Percentiles rank a stretch among this genome's conserved stretches.
Evolutionary conservation across 2,113 vertebrate species (phyloP).

Genomic region (Macquaria ambigua): DNA sequence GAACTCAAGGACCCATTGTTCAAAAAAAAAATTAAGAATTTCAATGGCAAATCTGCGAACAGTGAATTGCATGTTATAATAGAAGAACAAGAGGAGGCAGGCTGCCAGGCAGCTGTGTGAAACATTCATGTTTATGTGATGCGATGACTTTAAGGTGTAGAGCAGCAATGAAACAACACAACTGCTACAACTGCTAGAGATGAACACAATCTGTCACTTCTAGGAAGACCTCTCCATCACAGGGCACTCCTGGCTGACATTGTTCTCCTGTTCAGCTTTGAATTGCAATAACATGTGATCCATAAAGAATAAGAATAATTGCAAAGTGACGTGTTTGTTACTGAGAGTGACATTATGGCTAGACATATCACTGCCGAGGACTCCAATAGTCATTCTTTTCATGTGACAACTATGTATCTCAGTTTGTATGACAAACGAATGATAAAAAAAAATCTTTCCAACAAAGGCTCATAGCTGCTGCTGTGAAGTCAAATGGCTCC

Average conservation of each 20-base stretch:
- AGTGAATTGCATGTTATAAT: not conserved
- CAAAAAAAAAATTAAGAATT: not conserved
- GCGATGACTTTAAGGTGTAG: not conserved
- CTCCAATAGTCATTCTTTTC: not conserved
- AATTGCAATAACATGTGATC: not conserved
- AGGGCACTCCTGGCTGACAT: not conserved
- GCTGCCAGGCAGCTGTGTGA: not conserved
- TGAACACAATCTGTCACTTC: not conserved
- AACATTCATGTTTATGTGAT: not conserved
- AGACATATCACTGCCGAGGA: not conserved
- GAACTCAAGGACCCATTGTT: not conserved
- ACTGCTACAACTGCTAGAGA: not conserved
- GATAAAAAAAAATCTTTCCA: not conserved
- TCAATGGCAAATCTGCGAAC: not conserved
- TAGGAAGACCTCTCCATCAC: not conserved
- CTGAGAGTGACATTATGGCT: not conserved
- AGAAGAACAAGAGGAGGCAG: not conserved
- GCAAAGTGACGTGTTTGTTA: not conserved
- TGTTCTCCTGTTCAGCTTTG: not conserved
- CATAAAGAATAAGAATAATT: not conserved
- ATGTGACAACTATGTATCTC: not conserved
- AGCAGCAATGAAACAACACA: not conserved
- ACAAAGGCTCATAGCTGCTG: not conserved
- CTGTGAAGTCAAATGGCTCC: not conserved
- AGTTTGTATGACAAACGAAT: not conserved